phyloP scores from a whole-genome alignment of 2,888 invertebrate species.

The Tiliacea aurago region DNA sequence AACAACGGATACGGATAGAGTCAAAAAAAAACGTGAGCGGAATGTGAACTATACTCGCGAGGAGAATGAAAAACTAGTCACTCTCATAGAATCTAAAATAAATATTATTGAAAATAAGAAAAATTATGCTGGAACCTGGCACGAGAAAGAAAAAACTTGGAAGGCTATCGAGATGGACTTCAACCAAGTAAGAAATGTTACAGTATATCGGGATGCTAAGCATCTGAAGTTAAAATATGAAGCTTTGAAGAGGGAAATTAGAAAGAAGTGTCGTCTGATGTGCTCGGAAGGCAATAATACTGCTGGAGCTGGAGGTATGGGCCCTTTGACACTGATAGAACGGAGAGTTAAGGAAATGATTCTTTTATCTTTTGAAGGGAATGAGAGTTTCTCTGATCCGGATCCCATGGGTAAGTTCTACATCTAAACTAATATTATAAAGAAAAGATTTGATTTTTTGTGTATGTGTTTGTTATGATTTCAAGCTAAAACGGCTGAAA shows the following conservation, averaged over 20 bases:
- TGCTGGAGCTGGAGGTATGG: not conserved
- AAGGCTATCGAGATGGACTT: slow-evolving; percentile 21
- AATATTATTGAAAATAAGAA: slow-evolving; percentile 34
- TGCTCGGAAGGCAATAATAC: not conserved
- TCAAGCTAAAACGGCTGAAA: too few species aligned
- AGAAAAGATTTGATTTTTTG: too few species aligned
- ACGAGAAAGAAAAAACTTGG: slow-evolving; percentile 28
- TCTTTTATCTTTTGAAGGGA: slow-evolving; percentile 5
- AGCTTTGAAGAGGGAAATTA: slow-evolving; percentile 6
- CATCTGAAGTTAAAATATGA: slow-evolving; percentile 38
- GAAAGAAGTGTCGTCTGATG: slow-evolving; percentile 13
- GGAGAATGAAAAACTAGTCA: slow-evolving; percentile 20
- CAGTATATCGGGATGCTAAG: slow-evolving; percentile 16
- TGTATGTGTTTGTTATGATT: too few species aligned
- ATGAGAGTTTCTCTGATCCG: slow-evolving; percentile 9
- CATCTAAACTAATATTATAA: too few species aligned
- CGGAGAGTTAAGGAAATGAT: slow-evolving; percentile 29
- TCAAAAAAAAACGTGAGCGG: slow-evolving; percentile 31
- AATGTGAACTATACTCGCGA: slow-evolving; percentile 24
- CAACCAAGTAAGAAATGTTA: not conserved
- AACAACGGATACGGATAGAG: slow-evolving; percentile 13
- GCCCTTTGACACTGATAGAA: slow-evolving; percentile 17
- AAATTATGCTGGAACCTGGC: slow-evolving; percentile 19
- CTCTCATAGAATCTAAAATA: slow-evolving; percentile 14
- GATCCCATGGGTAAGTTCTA: slow-evolving; percentile 22